phyloP scores from a whole-genome alignment of 2,113 vertebrate species.

The Antennarius striatus region DNA sequence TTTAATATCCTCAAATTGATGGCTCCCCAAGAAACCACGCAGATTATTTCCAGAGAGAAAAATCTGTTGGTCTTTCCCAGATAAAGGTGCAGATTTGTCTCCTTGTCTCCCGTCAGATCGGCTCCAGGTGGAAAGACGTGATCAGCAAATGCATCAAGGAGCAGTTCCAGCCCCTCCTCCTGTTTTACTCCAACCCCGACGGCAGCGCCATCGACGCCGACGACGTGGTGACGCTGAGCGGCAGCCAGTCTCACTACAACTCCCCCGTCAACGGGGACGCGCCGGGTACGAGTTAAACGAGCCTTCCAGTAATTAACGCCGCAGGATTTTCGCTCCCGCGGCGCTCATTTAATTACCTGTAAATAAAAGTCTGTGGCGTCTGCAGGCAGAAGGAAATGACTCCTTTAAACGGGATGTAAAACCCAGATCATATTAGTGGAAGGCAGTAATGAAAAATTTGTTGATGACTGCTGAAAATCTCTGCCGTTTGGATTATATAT shows the following conservation, averaged over 20 bases:
- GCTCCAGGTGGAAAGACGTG: conserved; percentile 95
- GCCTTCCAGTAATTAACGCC: too few relatives aligned
- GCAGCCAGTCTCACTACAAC: conserved; percentile 81
- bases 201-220: conserved; percentile 88
- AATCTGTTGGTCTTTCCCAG: neutral
- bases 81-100: neutral
- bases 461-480: conserved; percentile 59
- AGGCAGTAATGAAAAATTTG: conserved; percentile 43
- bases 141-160: conserved; percentile 91
- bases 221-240: conserved; percentile 82
- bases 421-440: conserved; percentile 19
- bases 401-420: conserved; percentile 8
- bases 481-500: conserved; percentile 60
- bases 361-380: neutral
- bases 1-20: neutral
- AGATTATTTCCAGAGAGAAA: too few relatives aligned
- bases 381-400: neutral
- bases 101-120: conserved; percentile 78
- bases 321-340: neutral
- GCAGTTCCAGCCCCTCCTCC: conserved; percentile 94
- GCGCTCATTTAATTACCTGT: neutral
- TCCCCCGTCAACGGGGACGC: conserved; percentile 75
- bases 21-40: neutral
- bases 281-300: conserved; percentile 70
- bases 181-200: conserved; percentile 94